Evolutionary conservation across 2,113 vertebrate species (phyloP).

Genomic region (Prochilodus magdalenae): DNA sequence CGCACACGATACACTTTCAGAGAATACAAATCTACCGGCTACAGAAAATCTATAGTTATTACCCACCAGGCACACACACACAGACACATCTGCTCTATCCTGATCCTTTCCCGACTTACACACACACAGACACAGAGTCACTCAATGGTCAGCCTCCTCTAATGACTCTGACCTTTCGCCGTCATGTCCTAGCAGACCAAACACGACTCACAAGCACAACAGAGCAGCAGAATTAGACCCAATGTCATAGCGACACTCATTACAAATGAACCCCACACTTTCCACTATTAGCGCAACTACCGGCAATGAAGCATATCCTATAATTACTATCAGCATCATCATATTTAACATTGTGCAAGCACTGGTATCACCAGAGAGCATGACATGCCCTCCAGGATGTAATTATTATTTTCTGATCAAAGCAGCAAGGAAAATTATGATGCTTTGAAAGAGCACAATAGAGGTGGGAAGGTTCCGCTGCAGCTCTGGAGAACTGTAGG

Average conservation of each 20-base stretch:
- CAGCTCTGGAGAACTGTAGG: background rate
- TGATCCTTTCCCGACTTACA: background rate
- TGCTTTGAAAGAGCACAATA: background rate
- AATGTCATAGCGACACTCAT: constrained; percentile 21
- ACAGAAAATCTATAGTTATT: background rate
- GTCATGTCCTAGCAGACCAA: constrained; percentile 27
- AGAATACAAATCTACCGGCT: background rate
- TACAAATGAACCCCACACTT: constrained; percentile 7
- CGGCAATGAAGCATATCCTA: background rate
- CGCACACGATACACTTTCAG: background rate
- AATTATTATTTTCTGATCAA: background rate
- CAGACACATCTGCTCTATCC: background rate
- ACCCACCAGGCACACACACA: background rate
- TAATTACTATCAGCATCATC: constrained; percentile 9
- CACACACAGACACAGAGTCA: constrained; percentile 21
- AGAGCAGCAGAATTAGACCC: constrained; percentile 12
- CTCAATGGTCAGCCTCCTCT: constrained; percentile 25
- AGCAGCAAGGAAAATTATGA: background rate
- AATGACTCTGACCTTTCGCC: constrained; percentile 50
- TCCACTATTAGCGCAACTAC: constrained; percentile 13
- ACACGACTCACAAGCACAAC: constrained; percentile 18
- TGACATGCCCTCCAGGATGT: constrained; percentile 1
- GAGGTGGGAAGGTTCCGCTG: background rate
- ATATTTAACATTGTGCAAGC: constrained; percentile 24
- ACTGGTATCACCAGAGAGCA: background rate